Base-by-base conservation (phyloP, 2,113 vertebrate species). In the Rousettus leschenaultii region DNA sequence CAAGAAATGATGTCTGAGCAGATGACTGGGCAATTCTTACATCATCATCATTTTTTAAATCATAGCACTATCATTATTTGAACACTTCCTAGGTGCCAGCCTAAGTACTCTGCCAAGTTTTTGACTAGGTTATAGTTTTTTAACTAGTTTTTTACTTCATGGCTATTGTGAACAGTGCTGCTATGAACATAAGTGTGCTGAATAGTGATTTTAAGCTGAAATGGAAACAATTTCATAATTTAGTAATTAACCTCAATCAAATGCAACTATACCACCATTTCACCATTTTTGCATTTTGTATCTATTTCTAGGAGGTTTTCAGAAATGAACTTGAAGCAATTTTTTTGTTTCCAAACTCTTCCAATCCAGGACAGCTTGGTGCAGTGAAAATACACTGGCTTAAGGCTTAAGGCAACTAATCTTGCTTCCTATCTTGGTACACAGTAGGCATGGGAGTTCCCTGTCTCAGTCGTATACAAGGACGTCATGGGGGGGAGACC, bases 141-240 rank as follows among this genome's bases (percentile, higher is more conserved):
- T 18, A 51, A 35, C 70, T 85, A 38, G n/a, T 57, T 28, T 26
- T 89, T 83, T 94, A 33, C 38, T 89, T 61, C 14, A 0, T 59
- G 57, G 40, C 75, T 93, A 1, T 88, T 71, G 28, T 74, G 21
- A 77, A 21, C 57, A 63, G 26, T 59, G 33, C 57, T 66, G 3
- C 43, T 94, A 1, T 68, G 21, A 85, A 77, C 48, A 68, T 78
- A 21, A 6, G 6, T 86, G n/a, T 92, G 35, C 83, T 61, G 3
- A 63, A 24, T 73, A 66, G 15, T 86, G 33, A 71, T 91, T 88
- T 90, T 77, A 89, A 93, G 73, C 43, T 94, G 13, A 97, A 93
- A 59, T 80, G 66, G 45, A 65, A 88, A 77, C 19, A 74, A 3
- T 68, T 73, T 88, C 82, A 5, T 45, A 66, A 79, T 91, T 93